Base-by-base conservation (phyloP, 2,888 invertebrate genomes). In the Phalera bucephala region DNA sequence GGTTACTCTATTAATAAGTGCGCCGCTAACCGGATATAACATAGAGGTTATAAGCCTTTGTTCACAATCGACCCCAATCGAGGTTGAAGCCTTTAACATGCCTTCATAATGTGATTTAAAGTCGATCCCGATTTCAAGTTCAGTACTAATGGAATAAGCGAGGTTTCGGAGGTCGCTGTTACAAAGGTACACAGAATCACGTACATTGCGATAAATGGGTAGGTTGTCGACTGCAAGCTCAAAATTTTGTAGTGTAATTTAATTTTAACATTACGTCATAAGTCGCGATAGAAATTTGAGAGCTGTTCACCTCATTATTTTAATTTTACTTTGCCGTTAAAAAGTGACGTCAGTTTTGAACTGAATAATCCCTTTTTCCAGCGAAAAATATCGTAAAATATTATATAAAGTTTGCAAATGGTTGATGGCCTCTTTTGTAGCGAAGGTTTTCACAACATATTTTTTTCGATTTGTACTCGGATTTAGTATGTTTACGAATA, bases 121-220 rank as follows among this genome's bases (percentile, higher is more conserved):
- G 43, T 56, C 48, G 41, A 30, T 33, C 31, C 47, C 53, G 35
- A 39, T 45, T 45, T 47, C 64, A 67, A 67, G 67, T 63, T 67
- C 64, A 65, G 32, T 36, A 32, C 30, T 56, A 60, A 62, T 59
- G 42, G 44, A 58, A 48, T 38, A 44, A 38, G 40, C 56, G 57
- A 66, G 67, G 65, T 53, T 56, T 40, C 10, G 8, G 12, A 56
- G 59, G 60, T 62, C 55, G 52, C 41, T 49, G 35, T 8, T 48
- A 52, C 46, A 44, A 50, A 45, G 48, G 40, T 45, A 23, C 37
- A 32, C 28, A 21, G 27, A 31, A 48, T 34, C 60, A 63, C 57
- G 61, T 59, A 48, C 41, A 7, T 5, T 8, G 13, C 13, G 13
- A 10, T 28, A 15, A 14, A 1, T 15, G n/a, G 9, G n/a, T n/a